phyloP scores from a whole-genome alignment of 1,140 invertebrate species.

The Vanessa atalanta region DNA sequence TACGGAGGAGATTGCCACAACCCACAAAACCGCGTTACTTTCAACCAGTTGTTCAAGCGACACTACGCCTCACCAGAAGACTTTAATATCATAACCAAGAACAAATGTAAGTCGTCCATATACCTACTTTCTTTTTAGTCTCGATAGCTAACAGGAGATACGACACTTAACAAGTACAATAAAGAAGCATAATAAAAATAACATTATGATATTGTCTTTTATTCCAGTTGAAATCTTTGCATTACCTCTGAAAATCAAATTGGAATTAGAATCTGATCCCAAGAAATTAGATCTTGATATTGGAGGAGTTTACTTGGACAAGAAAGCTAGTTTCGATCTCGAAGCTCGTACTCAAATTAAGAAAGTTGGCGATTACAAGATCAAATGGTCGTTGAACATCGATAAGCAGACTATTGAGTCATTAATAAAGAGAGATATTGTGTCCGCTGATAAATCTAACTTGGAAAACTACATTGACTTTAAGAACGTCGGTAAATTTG shows the following conservation, averaged over 20 bases:
- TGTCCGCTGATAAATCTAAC: constrained; percentile 82
- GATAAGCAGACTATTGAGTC: constrained; percentile 82
- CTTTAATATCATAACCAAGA: constrained; percentile 67
- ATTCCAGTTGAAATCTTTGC: constrained; percentile 80
- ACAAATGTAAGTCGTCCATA: constrained; percentile 63
- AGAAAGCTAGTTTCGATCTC: constrained; percentile 81
- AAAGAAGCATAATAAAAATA: neutral
- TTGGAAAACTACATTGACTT: constrained; percentile 82
- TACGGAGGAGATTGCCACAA: constrained; percentile 84
- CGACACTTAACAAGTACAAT: no score
- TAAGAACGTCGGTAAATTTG: constrained; percentile 83
- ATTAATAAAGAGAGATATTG: constrained; percentile 80
- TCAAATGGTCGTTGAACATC: constrained; percentile 81
- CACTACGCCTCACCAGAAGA: constrained; percentile 56
- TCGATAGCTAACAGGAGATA: neutral
- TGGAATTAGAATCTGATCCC: constrained; percentile 79
- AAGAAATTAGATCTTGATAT: constrained; percentile 80
- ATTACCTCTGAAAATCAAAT: constrained; percentile 71
- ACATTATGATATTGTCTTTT: neutral
- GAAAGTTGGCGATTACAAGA: constrained; percentile 81
- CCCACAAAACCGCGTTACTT: constrained; percentile 79
- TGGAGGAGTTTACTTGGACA: constrained; percentile 79
- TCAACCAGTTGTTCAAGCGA: constrained; percentile 74
- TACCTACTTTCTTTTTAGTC: neutral
- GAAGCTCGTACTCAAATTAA: constrained; percentile 80